Evolutionary conservation across 2,113 vertebrate species (phyloP).

Genomic region (Psettodes erumei): DNA sequence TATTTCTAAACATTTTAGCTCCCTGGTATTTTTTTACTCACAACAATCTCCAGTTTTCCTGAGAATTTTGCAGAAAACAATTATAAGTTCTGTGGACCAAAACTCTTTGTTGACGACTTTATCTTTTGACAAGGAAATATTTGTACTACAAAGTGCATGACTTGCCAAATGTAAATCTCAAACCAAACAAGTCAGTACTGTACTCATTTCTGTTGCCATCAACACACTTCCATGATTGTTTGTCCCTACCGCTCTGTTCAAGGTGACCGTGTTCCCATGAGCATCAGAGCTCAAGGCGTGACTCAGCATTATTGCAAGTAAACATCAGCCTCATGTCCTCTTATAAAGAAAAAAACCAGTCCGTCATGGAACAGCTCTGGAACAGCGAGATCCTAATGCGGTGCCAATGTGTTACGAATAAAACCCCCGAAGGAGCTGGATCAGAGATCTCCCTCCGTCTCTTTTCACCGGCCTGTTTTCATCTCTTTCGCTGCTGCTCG

Average conservation of each 20-base stretch:
- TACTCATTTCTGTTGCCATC: constrained; percentile 6
- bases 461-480: not conserved
- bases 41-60: not conserved
- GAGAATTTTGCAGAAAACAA: not conserved
- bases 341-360: not conserved
- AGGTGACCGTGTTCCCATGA: constrained; percentile 47
- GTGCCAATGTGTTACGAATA: constrained; percentile 28
- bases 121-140: not conserved
- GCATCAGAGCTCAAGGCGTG: constrained; percentile 36
- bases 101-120: no score
- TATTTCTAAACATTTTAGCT: not conserved
- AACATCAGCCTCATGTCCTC: constrained; percentile 26
- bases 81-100: no score
- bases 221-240: not conserved
- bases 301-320: constrained; percentile 50
- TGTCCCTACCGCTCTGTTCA: constrained; percentile 16
- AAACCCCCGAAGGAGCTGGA: constrained; percentile 12
- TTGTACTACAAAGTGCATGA: not conserved
- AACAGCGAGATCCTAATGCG: constrained; percentile 58
- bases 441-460: constrained; percentile 28
- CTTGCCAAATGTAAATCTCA: not conserved
- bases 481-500: not conserved
- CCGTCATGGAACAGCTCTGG: constrained; percentile 43
- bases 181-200: not conserved
- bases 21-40: not conserved